Base-by-base conservation (phyloP, 2,888 invertebrate genomes). In the Stenotaenia linearis region DNA sequence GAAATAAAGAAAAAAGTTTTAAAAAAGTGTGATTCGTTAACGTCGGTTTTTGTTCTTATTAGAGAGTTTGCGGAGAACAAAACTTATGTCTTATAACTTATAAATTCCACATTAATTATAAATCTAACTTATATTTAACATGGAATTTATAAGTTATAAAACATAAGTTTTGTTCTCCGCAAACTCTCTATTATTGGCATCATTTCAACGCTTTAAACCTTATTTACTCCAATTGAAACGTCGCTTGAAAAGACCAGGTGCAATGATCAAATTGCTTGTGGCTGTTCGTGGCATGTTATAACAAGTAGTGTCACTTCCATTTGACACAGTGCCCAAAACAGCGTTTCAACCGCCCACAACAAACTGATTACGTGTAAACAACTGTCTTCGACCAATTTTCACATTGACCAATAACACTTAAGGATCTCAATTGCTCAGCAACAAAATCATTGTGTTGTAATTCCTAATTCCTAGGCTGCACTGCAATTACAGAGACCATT, bases 241-340 rank as follows among this genome's bases (percentile, higher is more conserved):
- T 5, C 18, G 21, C 2, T 21, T 23, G 18, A 56, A 56, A 56
- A 6, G 10, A 6, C 21, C 56, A 56, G 56, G 56, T 56, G 56
- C 18, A n/a, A 18, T 23, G 18, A 18, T 5, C 56, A 56, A 56
- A 23, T 56, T 56, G 56, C 18, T 56, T 9, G 56, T 9, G 18
- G 56, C 56, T 21, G 56, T 56, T 18, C 10, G 56, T 56, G 56
- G 18, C 56, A 56, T 56, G 56, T 56, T 56, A 18, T 56, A 56
- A 56, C 56, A 56, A 21, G 56, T 56, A 23, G 56, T 56, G 56
- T 56, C 56, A 56, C 56, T 56, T 56, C 56, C 56, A 56, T 56
- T 56, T 56, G 56, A 56, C 56, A 56, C 56, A 21, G 56, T 56
- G 56, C 18, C 56, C 56, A 23, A 56, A 56, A 56, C 56, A 23